A percentile compares a stretch with the other conserved stretches of the same genome.
These are phyloP conservation scores for Polydrusus cervinus DNA, from an alignment of 2,888 invertebrate species.

Conservation along the genomic window DNA sequence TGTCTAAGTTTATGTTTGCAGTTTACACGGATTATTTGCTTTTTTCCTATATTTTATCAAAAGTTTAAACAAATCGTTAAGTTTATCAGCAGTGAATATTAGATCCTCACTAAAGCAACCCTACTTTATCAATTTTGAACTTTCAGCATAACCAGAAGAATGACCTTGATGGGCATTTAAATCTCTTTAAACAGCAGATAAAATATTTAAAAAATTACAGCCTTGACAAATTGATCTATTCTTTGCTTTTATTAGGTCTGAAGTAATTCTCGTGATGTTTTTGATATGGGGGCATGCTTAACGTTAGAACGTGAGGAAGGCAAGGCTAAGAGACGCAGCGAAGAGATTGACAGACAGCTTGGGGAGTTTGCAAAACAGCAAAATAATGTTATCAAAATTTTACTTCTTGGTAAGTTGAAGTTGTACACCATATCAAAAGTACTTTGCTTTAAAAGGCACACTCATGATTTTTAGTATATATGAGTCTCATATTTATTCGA, in stretches of 20 bases:
- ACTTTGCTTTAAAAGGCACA: too few relatives aligned
- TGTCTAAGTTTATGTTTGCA: conserved; percentile 6
- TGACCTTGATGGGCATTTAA: conserved; percentile 37
- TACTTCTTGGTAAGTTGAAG: conserved; percentile 73
- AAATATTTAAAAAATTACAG: background rate
- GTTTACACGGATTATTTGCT: background rate
- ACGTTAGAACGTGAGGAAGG: conserved; percentile 77
- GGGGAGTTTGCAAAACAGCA: conserved; percentile 76
- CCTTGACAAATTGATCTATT: background rate
- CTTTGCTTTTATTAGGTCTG: conserved; percentile 1
- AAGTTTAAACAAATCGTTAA: too few relatives aligned
- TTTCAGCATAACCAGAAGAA: conserved; percentile 14
- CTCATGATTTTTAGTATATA: too few relatives aligned
- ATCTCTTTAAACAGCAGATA: conserved; percentile 26
- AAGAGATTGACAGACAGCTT: conserved; percentile 77
- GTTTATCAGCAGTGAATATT: too few relatives aligned
- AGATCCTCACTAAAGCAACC: too few relatives aligned
- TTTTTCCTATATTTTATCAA: background rate
- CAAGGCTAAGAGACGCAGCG: conserved; percentile 75
- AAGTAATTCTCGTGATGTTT: conserved; percentile 62
- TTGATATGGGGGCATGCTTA: conserved; percentile 77
- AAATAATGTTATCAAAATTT: conserved; percentile 77
- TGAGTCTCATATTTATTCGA: too few relatives aligned
- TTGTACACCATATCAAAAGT: too few relatives aligned
- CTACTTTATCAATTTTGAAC: too few relatives aligned